These are phyloP conservation scores for Arion vulgaris DNA, from an alignment of 1,140 invertebrate genomes.

Conservation along the genomic window DNA sequence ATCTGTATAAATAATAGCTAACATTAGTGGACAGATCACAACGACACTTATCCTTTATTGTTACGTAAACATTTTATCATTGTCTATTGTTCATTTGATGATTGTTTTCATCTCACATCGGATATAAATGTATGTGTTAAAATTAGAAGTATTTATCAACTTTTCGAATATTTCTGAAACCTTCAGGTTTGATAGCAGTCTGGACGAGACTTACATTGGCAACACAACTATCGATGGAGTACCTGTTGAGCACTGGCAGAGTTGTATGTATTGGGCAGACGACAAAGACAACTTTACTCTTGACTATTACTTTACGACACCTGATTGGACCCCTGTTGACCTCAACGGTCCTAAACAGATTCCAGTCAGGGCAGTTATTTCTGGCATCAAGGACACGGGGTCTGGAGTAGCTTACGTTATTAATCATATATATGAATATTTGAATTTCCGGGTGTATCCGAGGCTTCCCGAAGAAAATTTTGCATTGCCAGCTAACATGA, in stretches of 20 bases:
- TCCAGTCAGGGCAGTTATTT: constrained; percentile 47
- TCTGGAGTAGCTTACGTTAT: constrained; percentile 26
- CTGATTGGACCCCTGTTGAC: constrained; percentile 38
- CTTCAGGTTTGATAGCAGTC: constrained; percentile 8
- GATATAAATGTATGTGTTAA: too few relatives aligned
- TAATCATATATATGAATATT: constrained; percentile 52
- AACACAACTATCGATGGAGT: constrained; percentile 47
- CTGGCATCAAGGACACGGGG: constrained; percentile 28
- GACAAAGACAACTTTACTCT: constrained; percentile 51
- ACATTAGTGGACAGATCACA: too few relatives aligned
- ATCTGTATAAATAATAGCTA: too few relatives aligned
- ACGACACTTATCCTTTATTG: too few relatives aligned
- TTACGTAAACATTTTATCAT: too few relatives aligned
- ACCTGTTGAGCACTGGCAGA: constrained; percentile 50
- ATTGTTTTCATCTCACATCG: too few relatives aligned
- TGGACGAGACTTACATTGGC: constrained; percentile 46
- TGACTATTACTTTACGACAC: constrained; percentile 58
- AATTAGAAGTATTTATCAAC: too few relatives aligned
- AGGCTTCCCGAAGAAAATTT: not conserved
- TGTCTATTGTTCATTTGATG: too few relatives aligned
- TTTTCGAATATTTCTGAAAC: too few relatives aligned
- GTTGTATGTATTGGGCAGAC: constrained; percentile 52
- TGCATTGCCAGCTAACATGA: not conserved
- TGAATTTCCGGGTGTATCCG: constrained; percentile 7
- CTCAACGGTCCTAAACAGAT: constrained; percentile 22